Percentiles rank a stretch among this genome's conserved stretches.
These are phyloP conservation scores for Planiliza haematocheilus DNA, from an alignment of 2,113 vertebrate genomes.

Conservation along the genomic window DNA sequence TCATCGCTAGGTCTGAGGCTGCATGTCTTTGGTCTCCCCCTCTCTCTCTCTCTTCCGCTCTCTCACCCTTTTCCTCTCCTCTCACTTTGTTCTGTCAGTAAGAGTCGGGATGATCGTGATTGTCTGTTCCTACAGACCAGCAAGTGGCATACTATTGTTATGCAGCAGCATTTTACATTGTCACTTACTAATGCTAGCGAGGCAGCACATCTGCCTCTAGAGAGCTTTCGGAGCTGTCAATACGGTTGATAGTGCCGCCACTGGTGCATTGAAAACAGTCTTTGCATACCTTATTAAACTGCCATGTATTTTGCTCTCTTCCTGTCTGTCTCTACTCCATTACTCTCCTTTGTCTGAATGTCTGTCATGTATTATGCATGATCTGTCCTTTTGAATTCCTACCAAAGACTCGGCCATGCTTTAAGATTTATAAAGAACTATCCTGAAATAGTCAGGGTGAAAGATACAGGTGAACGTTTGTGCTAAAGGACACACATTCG, in stretches of 20 bases:
- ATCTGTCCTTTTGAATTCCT: conserved; percentile 56
- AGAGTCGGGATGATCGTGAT: conserved; percentile 48
- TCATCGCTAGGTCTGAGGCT: conserved; percentile 62
- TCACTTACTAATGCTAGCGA: conserved; percentile 38
- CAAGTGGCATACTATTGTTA: conserved; percentile 35
- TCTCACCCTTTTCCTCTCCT: conserved; percentile 37
- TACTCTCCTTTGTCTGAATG: conserved; percentile 49
- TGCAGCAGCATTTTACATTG: conserved; percentile 48
- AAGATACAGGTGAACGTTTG: conserved; percentile 20
- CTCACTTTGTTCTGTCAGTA: conserved; percentile 54
- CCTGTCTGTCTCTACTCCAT: conserved; percentile 34
- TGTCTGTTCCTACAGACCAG: conserved; percentile 42
- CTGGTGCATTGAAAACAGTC: conserved; percentile 71
- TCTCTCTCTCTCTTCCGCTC: conserved; percentile 19
- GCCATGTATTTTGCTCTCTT: conserved; percentile 39
- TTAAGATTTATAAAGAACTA: conserved; percentile 46
- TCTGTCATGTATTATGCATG: conserved; percentile 71
- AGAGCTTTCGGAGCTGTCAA: conserved; percentile 51
- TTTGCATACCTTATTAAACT: conserved; percentile 74
- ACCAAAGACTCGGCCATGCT: conserved; percentile 39
- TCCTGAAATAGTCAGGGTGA: conserved; percentile 42
- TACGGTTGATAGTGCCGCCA: conserved; percentile 30
- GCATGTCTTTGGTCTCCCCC: conserved; percentile 45
- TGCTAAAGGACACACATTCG: conserved; percentile 12
- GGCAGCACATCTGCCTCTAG: conserved; percentile 45